Conservation (phyloP, 2,888 invertebrate genomes). For the Hydrotaea cyrtoneurina region DNA sequence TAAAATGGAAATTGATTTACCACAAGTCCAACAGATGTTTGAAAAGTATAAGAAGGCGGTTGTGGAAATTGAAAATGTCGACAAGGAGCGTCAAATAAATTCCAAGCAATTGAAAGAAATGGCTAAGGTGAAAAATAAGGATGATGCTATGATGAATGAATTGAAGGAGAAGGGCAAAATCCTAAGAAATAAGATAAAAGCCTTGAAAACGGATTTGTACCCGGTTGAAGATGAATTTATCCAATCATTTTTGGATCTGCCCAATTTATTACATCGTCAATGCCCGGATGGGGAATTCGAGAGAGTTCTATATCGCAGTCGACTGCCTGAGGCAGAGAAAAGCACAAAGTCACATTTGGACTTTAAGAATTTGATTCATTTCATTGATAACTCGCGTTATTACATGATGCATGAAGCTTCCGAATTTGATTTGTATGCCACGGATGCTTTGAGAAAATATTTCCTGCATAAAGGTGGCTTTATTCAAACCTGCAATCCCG, state of each 20-base stretch:
- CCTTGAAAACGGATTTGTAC: slow-evolving; percentile 85
- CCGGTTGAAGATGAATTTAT: slow-evolving; percentile 88
- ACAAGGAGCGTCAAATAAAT: slow-evolving; percentile 82
- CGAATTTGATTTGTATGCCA: slow-evolving; percentile 84
- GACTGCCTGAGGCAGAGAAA: slow-evolving; percentile 63
- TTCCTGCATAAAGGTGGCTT: slow-evolving; percentile 82
- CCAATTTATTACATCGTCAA: slow-evolving; percentile 85
- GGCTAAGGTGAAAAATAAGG: slow-evolving; percentile 72
- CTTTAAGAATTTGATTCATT: slow-evolving; percentile 75
- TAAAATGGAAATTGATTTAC: slow-evolving; percentile 82
- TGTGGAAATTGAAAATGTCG: slow-evolving; percentile 82
- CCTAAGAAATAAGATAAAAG: slow-evolving; percentile 85
- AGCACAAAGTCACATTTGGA: slow-evolving; percentile 76
- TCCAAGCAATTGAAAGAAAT: slow-evolving; percentile 81
- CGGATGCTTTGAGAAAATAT: slow-evolving; percentile 75
- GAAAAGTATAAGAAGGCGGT: slow-evolving; percentile 83
- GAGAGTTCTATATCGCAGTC: slow-evolving; percentile 74
- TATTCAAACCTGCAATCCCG: slow-evolving; percentile 87
- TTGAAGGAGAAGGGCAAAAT: slow-evolving; percentile 83
- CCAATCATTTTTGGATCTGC: slow-evolving; percentile 85
- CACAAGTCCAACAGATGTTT: slow-evolving; percentile 84
- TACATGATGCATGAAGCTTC: slow-evolving; percentile 87
- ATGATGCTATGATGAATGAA: slow-evolving; percentile 78
- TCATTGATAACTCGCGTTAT: slow-evolving; percentile 82
- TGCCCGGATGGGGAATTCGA: slow-evolving; percentile 82